Percentiles rank a stretch among this genome's conserved stretches.
Evolutionary conservation across 2,797 vertebrate genomes (phyloP).

Genomic region (Sebastes itinus): DNA sequence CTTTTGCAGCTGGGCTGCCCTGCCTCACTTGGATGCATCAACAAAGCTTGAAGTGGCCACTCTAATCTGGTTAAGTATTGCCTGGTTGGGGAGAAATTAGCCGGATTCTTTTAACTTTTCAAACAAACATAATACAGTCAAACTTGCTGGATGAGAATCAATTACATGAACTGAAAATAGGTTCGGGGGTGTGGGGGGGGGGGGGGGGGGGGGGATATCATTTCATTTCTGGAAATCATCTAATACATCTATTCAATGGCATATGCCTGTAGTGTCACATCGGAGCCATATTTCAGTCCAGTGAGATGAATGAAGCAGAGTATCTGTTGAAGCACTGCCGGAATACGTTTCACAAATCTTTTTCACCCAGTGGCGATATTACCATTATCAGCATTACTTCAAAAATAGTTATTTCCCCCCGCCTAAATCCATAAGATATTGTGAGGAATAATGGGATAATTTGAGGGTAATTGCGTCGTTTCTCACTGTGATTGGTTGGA

Average conservation of each 20-base stretch:
- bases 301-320: slow-evolving; percentile 59
- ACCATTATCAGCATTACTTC: slow-evolving; percentile 49
- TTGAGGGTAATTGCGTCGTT: slow-evolving; percentile 31
- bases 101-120: slow-evolving; percentile 83
- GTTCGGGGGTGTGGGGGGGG: slow-evolving; percentile 18
- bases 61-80: slow-evolving; percentile 82
- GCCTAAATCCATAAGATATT: slow-evolving; percentile 48
- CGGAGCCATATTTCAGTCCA: slow-evolving; percentile 66
- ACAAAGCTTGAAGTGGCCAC: slow-evolving; percentile 84
- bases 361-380: slow-evolving; percentile 44
- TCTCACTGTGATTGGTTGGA: slow-evolving; percentile 32
- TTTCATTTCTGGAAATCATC: slow-evolving; percentile 69
- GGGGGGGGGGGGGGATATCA: slow-evolving; percentile 14
- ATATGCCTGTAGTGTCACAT: slow-evolving; percentile 67
- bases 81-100: slow-evolving; percentile 81
- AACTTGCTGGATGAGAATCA: slow-evolving; percentile 80
- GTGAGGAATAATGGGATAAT: slow-evolving; percentile 46
- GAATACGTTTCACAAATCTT: slow-evolving; percentile 58
- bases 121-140: slow-evolving; percentile 83
- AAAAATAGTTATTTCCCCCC: slow-evolving; percentile 46
- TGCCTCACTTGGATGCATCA: slow-evolving; percentile 81
- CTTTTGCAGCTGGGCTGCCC: slow-evolving; percentile 83
- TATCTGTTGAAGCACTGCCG: slow-evolving; percentile 55
- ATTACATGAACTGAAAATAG: slow-evolving; percentile 77
- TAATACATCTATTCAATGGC: slow-evolving; percentile 67